Evolutionary conservation across 2,113 vertebrate species (phyloP).

Genomic region (Silurus asotus): DNA sequence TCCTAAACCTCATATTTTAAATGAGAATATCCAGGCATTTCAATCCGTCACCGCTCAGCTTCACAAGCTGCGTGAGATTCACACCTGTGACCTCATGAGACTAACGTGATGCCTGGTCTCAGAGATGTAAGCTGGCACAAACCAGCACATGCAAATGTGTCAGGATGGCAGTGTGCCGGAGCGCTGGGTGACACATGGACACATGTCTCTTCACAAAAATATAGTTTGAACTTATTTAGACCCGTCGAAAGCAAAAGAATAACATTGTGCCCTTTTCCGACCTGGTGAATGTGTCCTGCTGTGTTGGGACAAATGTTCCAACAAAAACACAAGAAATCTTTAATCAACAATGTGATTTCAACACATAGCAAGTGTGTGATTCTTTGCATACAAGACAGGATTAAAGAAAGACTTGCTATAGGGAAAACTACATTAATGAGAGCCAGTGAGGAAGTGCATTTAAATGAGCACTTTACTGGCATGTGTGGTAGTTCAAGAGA

Average conservation of each 20-base stretch:
- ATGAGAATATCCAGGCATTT: not conserved
- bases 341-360: not conserved
- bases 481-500: not conserved
- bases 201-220: not conserved
- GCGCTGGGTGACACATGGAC: not conserved
- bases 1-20: not conserved
- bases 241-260: not conserved
- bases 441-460: slow-evolving; percentile 3
- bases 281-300: not conserved
- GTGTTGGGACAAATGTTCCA: not conserved
- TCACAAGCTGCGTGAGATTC: not conserved
- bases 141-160: not conserved
- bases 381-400: not conserved
- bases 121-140: not conserved
- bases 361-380: not conserved
- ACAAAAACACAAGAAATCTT: not conserved
- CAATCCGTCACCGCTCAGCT: not conserved
- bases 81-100: slow-evolving; percentile 6
- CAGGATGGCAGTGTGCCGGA: not conserved
- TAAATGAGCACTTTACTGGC: not conserved
- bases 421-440: slow-evolving; percentile 5
- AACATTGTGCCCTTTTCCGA: not conserved
- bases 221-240: not conserved
- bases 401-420: not conserved
- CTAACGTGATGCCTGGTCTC: not conserved